Evolutionary conservation across 2,888 invertebrate genomes (phyloP).

Genomic region (Leucozona laternaria): DNA sequence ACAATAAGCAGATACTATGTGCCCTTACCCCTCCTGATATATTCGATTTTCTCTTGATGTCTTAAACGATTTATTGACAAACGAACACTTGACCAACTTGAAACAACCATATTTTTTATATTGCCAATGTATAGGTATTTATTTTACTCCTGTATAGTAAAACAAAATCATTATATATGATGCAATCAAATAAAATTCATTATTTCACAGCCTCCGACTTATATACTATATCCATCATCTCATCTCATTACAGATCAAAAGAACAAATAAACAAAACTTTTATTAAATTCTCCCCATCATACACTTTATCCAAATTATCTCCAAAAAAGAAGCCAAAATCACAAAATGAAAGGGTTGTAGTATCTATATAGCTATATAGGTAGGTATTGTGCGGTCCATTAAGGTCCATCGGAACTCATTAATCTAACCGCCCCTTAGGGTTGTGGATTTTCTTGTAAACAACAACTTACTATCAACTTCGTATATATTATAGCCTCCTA

Average conservation of each 20-base stretch:
- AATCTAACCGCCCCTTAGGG: slow-evolving; percentile 67
- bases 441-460: slow-evolving; percentile 64
- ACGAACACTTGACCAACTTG: not conserved
- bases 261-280: slow-evolving; percentile 48
- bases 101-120: not conserved
- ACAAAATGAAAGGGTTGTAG: slow-evolving; percentile 31
- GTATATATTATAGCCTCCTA: not conserved
- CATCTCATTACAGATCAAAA: slow-evolving; percentile 13
- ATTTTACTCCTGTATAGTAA: not conserved
- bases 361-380: slow-evolving; percentile 7
- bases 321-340: not conserved
- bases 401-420: slow-evolving; percentile 75
- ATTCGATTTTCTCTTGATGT: too few relatives aligned
- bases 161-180: not conserved
- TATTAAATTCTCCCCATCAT: slow-evolving; percentile 21
- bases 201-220: slow-evolving; percentile 32
- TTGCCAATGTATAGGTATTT: not conserved
- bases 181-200: slow-evolving; percentile 26
- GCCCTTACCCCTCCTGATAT: too few relatives aligned
- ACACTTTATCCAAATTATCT: slow-evolving; percentile 4
- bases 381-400: slow-evolving; percentile 59
- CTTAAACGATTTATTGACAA: not conserved
- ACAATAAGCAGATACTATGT: too few relatives aligned
- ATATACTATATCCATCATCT: not conserved
- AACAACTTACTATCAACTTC: slow-evolving; percentile 62